These are phyloP conservation scores for Pangasianodon hypophthalmus DNA, from an alignment of 2,113 vertebrate species.

Conservation along the genomic window DNA sequence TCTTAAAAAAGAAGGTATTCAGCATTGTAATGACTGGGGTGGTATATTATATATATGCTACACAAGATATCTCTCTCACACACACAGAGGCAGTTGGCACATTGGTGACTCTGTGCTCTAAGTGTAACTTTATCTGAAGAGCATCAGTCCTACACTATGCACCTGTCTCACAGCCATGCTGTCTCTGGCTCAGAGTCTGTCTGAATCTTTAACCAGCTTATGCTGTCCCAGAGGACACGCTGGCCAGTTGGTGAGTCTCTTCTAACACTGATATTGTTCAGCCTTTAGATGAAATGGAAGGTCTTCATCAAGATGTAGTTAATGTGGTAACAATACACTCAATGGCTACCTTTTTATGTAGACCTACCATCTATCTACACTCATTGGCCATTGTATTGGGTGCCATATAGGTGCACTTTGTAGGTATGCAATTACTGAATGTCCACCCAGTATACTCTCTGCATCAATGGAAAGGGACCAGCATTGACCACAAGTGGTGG, in stretches of 20 bases:
- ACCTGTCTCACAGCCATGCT: slow-evolving; percentile 39
- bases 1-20: not conserved
- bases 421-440: not conserved
- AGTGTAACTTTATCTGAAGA: slow-evolving; percentile 41
- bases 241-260: slow-evolving; percentile 21
- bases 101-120: slow-evolving; percentile 32
- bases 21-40: not conserved
- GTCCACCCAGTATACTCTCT: too few species aligned
- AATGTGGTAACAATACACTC: not conserved
- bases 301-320: not conserved
- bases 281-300: not conserved
- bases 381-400: too few species aligned
- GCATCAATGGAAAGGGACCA: not conserved
- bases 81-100: slow-evolving; percentile 27
- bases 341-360: not conserved
- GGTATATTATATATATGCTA: not conserved
- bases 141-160: slow-evolving; percentile 28
- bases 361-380: not conserved
- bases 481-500: not conserved
- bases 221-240: slow-evolving; percentile 19
- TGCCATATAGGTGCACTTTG: not conserved
- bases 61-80: not conserved
- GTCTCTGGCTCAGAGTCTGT: slow-evolving; percentile 16
- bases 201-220: slow-evolving; percentile 31
- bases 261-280: not conserved